phyloP scores from a whole-genome alignment of 2,888 invertebrate genomes.

The Latheticus oryzae region DNA sequence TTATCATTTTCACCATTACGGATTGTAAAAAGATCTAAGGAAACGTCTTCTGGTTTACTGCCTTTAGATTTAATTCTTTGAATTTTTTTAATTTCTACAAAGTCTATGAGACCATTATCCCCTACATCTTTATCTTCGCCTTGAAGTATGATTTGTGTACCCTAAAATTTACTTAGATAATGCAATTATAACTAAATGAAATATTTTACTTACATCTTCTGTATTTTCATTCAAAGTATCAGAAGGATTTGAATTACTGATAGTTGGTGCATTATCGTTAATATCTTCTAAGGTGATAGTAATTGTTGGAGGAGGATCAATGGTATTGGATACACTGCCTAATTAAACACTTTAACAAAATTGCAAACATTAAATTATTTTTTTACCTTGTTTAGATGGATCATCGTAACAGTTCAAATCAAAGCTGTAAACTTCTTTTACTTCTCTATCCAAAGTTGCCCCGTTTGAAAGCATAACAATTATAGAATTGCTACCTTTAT shows the following conservation, averaged over 20 bases:
- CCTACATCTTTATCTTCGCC: constrained; percentile 64
- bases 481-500: constrained; percentile 33
- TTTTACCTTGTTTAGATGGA: constrained; percentile 37
- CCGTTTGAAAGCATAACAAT: constrained; percentile 35
- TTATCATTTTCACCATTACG: constrained; percentile 40
- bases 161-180: not conserved
- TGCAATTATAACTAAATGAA: not conserved
- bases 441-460: constrained; percentile 46
- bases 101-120: constrained; percentile 65
- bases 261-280: constrained; percentile 72
- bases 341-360: no score
- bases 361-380: no score
- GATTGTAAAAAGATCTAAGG: constrained; percentile 47
- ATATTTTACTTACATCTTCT: not conserved
- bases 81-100: constrained; percentile 55
- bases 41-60: constrained; percentile 41
- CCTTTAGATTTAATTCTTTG: constrained; percentile 32
- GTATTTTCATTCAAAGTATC: constrained; percentile 25
- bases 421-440: constrained; percentile 44
- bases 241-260: constrained; percentile 41
- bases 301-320: constrained; percentile 56
- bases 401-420: constrained; percentile 49
- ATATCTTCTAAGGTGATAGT: constrained; percentile 70
- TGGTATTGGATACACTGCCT: constrained; percentile 5
- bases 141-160: constrained; percentile 6